Evolutionary conservation across 2,113 vertebrate species (phyloP).

Genomic region (Cyprinus carpio): DNA sequence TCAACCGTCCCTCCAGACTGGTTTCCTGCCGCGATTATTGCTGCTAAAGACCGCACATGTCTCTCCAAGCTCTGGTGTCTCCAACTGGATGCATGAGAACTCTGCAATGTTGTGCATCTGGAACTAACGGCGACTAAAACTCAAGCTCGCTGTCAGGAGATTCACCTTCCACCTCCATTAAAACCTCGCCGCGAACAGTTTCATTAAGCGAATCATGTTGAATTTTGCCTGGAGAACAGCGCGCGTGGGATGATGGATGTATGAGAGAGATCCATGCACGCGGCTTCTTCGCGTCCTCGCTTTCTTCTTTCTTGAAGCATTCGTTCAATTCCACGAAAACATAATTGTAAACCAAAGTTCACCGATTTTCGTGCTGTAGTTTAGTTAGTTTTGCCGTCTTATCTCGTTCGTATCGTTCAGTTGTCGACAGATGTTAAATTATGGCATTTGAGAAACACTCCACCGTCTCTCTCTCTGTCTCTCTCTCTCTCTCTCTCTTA

Average conservation of each 20-base stretch:
- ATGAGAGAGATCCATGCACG: slow-evolving; percentile 41
- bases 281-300: slow-evolving; percentile 8
- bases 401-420: slow-evolving; percentile 49
- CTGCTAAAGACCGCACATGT: slow-evolving; percentile 63
- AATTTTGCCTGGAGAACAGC: slow-evolving; percentile 47
- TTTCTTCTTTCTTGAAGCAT: slow-evolving; percentile 32
- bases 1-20: slow-evolving; percentile 59
- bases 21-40: slow-evolving; percentile 68
- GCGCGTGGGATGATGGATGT: slow-evolving; percentile 50
- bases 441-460: slow-evolving; percentile 57
- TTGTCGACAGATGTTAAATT: slow-evolving; percentile 53
- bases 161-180: slow-evolving; percentile 64
- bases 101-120: slow-evolving; percentile 52
- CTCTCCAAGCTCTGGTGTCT: slow-evolving; percentile 60
- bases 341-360: slow-evolving; percentile 32
- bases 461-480: slow-evolving; percentile 44
- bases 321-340: slow-evolving; percentile 17
- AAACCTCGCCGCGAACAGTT: slow-evolving; percentile 53
- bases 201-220: slow-evolving; percentile 50
- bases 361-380: slow-evolving; percentile 13
- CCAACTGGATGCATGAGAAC: slow-evolving; percentile 69
- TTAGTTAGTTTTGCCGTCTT: slow-evolving; percentile 63
- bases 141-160: slow-evolving; percentile 55
- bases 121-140: slow-evolving; percentile 60
- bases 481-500: slow-evolving; percentile 24